Base-by-base conservation (phyloP, 2,113 vertebrate genomes). In the Ciconia boyciana region DNA sequence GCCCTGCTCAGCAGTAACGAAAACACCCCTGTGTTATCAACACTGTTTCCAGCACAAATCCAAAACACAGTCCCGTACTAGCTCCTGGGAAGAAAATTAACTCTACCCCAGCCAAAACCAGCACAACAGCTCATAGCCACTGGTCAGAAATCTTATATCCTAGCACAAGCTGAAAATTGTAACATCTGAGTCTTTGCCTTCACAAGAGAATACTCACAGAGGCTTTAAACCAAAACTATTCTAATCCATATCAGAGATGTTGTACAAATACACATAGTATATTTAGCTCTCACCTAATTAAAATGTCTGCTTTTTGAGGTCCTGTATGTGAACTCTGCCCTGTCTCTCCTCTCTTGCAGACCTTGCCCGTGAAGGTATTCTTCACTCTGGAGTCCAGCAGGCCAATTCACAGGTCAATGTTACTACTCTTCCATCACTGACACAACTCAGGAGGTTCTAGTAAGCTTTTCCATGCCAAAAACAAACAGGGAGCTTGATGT, bases 341-440 rank as follows among this genome's bases (percentile, higher is more conserved):
- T 39, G 11, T 68, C 65, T 79, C 66, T 78, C n/a, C 16, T 95
- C 49, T 96, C 39, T 96, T 95, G 76, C 96, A 98, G 97, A 96
- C 90, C 5, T 70, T 83, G 18, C 99, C 99, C 1, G 97, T 98
- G 91, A 97, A 98, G 34, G 98, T 99, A n/a, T 97, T 83, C 72
- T 99, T 98, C 87, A 22, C 96, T 19, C 91, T 99, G 62, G 99
- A 99, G 94, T 97, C 97, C 18, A 98, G 97, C 87, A 93, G 85
- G 81, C 94, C 98, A 18, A 87, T 98, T 60, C 98, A 99, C 96
- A 98, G 97, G 98, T 98, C 97, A 62, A 28, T 32, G 15, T 61
- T 25, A 31, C 3, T 61, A 11, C 25, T 72, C 22, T 65, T 75
- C 62, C n/a, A 75, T 10, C 25, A 41, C 54, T 28, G 32, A 58